Percentiles rank a stretch among this genome's conserved stretches.
Conservation (phyloP, 1,140 invertebrate species). For the Drosophila trapezifrons region DNA sequence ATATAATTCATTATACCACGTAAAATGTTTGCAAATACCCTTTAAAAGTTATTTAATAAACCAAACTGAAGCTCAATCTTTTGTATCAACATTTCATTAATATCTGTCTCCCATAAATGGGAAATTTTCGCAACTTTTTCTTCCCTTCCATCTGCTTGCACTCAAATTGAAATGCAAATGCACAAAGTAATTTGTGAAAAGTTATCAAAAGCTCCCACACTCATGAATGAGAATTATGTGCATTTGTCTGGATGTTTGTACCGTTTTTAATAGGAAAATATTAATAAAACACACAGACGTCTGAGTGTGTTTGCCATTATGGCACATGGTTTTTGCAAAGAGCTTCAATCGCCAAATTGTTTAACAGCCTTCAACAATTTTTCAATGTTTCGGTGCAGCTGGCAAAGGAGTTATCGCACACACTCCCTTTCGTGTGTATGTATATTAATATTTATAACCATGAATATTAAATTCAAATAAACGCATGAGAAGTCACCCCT, state of each 20-base stretch:
- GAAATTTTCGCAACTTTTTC: background rate
- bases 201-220: conserved; percentile 53
- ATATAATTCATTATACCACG: no score
- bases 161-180: conserved; percentile 55
- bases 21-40: no score
- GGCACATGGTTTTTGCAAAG: conserved; percentile 31
- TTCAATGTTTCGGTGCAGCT: conserved; percentile 60
- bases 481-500: conserved; percentile 51
- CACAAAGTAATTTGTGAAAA: conserved; percentile 61
- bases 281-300: conserved; percentile 61
- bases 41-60: background rate
- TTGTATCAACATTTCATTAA: background rate
- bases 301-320: conserved; percentile 37
- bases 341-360: conserved; percentile 64
- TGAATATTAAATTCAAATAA: conserved; percentile 76
- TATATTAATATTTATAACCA: conserved; percentile 78
- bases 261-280: conserved; percentile 65
- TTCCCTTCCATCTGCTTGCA: background rate
- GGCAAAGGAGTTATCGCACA: conserved; percentile 12
- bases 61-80: background rate
- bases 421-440: background rate
- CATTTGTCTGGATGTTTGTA: conserved; percentile 32
- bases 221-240: conserved; percentile 23
- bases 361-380: conserved; percentile 72
- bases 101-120: background rate